phyloP scores from a whole-genome alignment of 2,888 invertebrate genomes.

The Sepioteuthis lessoniana region DNA sequence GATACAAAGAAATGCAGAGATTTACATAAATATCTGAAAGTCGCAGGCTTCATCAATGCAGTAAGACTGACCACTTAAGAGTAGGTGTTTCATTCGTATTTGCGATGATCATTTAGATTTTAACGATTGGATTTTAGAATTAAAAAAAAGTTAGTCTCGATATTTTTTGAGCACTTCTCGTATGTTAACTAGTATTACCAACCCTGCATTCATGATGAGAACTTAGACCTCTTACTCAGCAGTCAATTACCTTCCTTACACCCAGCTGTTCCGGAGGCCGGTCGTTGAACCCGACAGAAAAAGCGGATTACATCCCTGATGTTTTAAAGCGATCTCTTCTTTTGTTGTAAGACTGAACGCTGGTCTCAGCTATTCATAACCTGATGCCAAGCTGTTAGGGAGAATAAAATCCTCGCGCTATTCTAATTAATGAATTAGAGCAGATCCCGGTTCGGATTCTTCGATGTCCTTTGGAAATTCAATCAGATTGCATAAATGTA shows the following conservation, averaged over 20 bases:
- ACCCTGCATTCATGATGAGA: no score
- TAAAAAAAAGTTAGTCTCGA: no score
- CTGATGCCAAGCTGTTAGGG: background rate
- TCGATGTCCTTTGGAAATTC: background rate
- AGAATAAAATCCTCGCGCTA: background rate
- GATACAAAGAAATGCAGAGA: no score
- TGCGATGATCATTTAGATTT: no score
- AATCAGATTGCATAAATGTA: background rate
- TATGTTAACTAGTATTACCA: no score
- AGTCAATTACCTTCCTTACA: background rate
- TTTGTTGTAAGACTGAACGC: background rate
- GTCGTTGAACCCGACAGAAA: background rate
- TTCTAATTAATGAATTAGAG: slow-evolving; percentile 21
- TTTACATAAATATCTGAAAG: no score
- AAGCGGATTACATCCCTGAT: background rate
- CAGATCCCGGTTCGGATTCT: background rate
- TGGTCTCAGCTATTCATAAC: background rate
- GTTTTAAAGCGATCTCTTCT: background rate
- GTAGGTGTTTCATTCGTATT: no score
- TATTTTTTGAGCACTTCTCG: no score
- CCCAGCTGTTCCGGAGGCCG: background rate
- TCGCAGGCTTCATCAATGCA: no score
- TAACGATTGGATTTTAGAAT: no score
- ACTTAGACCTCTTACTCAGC: background rate
- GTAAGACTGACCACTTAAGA: no score